Evolutionary conservation across 2,888 invertebrate genomes (phyloP).

Genomic region (Oasisia sp.): DNA sequence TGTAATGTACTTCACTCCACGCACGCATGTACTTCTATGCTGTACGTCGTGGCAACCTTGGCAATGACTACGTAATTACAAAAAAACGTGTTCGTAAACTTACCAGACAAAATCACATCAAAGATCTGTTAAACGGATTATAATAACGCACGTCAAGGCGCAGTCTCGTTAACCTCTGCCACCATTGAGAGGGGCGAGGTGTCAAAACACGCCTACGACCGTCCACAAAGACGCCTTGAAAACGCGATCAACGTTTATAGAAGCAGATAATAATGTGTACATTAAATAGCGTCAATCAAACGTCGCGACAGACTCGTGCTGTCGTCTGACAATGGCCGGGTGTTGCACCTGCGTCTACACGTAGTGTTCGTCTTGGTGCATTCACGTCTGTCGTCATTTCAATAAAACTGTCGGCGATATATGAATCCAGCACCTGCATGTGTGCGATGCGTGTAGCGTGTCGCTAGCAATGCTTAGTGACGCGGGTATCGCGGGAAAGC

Average conservation of each 20-base stretch:
- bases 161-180: background rate
- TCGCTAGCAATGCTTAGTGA: too few relatives aligned
- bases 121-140: background rate
- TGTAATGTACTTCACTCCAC: too few relatives aligned
- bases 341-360: background rate
- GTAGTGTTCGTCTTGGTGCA: background rate
- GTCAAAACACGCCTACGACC: background rate
- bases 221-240: background rate
- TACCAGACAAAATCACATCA: background rate
- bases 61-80: background rate
- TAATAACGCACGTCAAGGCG: background rate
- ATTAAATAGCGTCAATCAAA: slow-evolving; percentile 10
- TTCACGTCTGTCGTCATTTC: background rate
- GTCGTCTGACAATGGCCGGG: background rate
- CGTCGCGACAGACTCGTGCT: background rate
- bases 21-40: too few relatives aligned
- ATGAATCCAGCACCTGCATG: background rate
- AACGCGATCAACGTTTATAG: background rate
- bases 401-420: background rate
- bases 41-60: background rate
- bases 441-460: background rate
- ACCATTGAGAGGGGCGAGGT: background rate
- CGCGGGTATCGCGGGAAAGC: too few relatives aligned
- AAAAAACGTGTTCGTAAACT: background rate
- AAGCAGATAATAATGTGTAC: background rate